These are phyloP conservation scores for Fulica atra DNA, from an alignment of 2,113 vertebrate species.

Conservation along the genomic window DNA sequence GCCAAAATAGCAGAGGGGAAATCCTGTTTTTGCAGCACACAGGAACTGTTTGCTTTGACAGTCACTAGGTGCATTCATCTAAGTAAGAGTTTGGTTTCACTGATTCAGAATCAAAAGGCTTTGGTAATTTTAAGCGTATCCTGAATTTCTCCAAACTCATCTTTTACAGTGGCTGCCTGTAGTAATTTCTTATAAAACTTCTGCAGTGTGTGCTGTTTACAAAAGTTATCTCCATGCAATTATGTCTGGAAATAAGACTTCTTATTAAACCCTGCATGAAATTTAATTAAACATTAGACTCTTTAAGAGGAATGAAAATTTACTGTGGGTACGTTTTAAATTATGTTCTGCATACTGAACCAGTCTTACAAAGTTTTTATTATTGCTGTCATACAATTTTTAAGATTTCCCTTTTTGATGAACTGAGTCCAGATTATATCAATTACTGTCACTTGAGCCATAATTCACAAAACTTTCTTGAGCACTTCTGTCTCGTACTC, in stretches of 20 bases:
- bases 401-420: neutral
- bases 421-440: neutral
- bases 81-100: slow-evolving; percentile 25
- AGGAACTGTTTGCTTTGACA: slow-evolving; percentile 28
- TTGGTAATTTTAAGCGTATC: neutral
- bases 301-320: neutral
- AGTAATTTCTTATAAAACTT: slow-evolving; percentile 18
- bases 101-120: slow-evolving; percentile 2
- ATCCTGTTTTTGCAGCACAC: neutral
- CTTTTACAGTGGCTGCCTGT: slow-evolving; percentile 10
- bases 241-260: slow-evolving; percentile 23
- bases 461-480: neutral
- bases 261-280: neutral
- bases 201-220: neutral
- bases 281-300: neutral
- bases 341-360: neutral
- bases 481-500: neutral
- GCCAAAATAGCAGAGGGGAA: slow-evolving; percentile 3
- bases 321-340: neutral
- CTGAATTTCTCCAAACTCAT: slow-evolving; percentile 23
- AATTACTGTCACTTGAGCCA: neutral
- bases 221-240: neutral
- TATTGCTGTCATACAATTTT: neutral
- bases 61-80: slow-evolving; percentile 12
- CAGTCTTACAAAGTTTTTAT: neutral